Evolutionary conservation across 2,113 vertebrate species (phyloP), one percentile per base, ranked within the genome.

Genomic region (Callaeas wilsoni): DNA sequence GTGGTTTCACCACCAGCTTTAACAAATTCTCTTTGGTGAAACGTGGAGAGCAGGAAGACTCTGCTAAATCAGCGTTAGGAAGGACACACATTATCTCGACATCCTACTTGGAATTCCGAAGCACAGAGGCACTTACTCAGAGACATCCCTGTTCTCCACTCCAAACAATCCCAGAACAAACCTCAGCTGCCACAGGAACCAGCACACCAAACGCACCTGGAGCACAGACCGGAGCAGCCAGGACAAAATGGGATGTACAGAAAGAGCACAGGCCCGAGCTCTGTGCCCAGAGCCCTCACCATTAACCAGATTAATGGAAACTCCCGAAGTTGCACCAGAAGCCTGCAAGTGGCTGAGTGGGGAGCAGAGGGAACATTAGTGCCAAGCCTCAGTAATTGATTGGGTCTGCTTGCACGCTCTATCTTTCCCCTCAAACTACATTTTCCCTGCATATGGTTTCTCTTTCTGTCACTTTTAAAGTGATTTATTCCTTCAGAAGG

Each of bases 381-480:
- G 94, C 91, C 93, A 84, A 49, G 63, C 41, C 62, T 47, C 87
- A 89, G 64, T 70, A 94, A 95, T 55, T 83, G 81, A 95, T 57
- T 68, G 62, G 64, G 35, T 55, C 68, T 67, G 78, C 89, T 62
- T 56, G 37, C 63, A 84, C 0, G 2, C 56, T 53, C 37, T 6
- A 18, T 71, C 93, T 73, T 83, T 52, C 52, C 70, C 35, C 75
- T 77, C 75, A 47, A 88, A 80, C 82, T 93, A 50, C 82, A 80
- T 77, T 90, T 80, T 74, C 71, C 27, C 85, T 84, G 75, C 83
- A 49, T 35, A 84, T 74, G 55, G 79, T 56, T 95, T 92, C 87
- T 75, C 87, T 88, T 94, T 93, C 90, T 83, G 75, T 47, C 87
- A 80, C 71, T 93, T 95, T 77, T 67, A 25, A 94, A 79, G 52